A percentile compares a stretch with the other conserved stretches of the same genome.
Conservation (phyloP, 2,888 invertebrate species). For the Drosophila longiperda region DNA sequence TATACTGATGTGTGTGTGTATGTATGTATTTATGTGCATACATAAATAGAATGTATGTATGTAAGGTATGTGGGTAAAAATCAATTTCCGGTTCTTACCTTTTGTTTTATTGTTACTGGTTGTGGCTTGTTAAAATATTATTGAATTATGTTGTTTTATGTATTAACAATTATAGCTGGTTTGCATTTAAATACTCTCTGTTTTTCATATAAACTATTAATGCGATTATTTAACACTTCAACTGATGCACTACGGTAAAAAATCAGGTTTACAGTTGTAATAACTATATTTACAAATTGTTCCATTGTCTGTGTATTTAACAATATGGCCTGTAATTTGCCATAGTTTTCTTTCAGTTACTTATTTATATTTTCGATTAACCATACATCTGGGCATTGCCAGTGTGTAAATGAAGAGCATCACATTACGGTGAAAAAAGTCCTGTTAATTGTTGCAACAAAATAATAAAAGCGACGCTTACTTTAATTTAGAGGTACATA, state of each 20-base stretch:
- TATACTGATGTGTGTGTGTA: neutral
- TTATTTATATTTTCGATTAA: conserved; percentile 2
- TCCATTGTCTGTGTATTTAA: conserved; percentile 24
- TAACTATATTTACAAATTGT: conserved; percentile 53
- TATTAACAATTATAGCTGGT: conserved; percentile 57
- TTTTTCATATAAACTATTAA: conserved; percentile 54
- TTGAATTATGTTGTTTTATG: conserved; percentile 37
- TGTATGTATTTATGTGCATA: conserved; percentile 3
- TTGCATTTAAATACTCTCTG: conserved; percentile 40
- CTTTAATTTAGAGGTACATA: conserved; percentile 31
- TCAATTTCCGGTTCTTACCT: conserved; percentile 67
- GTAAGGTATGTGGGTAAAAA: conserved; percentile 49
- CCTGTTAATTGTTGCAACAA: conserved; percentile 59
- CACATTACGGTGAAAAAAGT: conserved; percentile 48
- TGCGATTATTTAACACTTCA: conserved; percentile 56
- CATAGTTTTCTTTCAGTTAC: conserved; percentile 7
- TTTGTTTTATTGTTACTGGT: conserved; percentile 44
- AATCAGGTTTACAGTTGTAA: conserved; percentile 57
- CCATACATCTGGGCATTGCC: conserved; percentile 32
- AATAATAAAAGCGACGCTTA: conserved; percentile 65
- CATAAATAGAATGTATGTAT: conserved; percentile 10
- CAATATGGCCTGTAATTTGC: conserved; percentile 14
- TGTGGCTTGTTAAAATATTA: conserved; percentile 16
- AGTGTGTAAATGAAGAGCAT: conserved; percentile 31
- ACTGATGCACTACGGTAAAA: conserved; percentile 36